phyloP scores from a whole-genome alignment of 2,113 vertebrate genomes.

The Camarhynchus parvulus region DNA sequence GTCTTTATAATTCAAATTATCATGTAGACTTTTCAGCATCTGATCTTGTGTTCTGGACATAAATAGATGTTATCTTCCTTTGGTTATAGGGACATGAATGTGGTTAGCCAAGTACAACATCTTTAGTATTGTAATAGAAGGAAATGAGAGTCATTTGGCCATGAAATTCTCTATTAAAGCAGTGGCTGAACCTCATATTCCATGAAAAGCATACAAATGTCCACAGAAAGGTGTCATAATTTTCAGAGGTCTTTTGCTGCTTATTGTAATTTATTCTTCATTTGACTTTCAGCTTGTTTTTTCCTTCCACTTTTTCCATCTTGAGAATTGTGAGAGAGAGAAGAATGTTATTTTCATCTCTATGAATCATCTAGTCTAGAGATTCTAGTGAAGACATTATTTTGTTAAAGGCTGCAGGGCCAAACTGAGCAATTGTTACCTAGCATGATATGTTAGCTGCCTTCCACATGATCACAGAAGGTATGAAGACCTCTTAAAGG shows the following conservation, averaged over 20 bases:
- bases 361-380: not conserved
- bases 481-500: not conserved
- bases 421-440: not conserved
- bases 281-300: not conserved
- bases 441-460: not conserved
- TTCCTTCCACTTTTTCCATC: not conserved
- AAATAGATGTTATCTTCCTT: not conserved
- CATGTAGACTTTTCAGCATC: not conserved
- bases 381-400: not conserved
- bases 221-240: not conserved
- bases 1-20: not conserved
- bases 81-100: not conserved
- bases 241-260: not conserved
- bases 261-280: not conserved
- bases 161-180: not conserved
- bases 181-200: not conserved
- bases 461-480: not conserved
- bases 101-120: not conserved
- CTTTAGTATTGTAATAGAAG: not conserved
- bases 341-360: not conserved
- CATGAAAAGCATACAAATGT: not conserved
- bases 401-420: not conserved
- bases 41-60: not conserved
- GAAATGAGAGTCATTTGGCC: not conserved
- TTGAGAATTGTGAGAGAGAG: not conserved